Conservation (phyloP, 2,888 invertebrate species). For the Iphiclides podalirius region DNA sequence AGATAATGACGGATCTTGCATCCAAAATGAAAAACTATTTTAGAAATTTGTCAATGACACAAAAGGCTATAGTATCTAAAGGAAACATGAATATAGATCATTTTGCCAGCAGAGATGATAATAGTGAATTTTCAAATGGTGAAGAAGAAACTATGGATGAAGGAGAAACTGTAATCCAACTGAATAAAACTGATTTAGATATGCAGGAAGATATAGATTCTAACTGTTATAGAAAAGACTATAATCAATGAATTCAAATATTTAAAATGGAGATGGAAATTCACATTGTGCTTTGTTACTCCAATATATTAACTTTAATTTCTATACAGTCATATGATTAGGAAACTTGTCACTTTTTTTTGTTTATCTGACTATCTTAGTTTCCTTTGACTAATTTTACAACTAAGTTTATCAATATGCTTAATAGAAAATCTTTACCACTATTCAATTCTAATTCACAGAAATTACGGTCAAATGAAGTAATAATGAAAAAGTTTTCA, state of each 20-base stretch:
- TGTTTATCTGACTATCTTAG: too few relatives aligned
- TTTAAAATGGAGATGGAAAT: slow-evolving; percentile 47
- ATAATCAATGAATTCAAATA: slow-evolving; percentile 43
- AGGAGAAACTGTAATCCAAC: slow-evolving; percentile 12
- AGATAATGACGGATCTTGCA: slow-evolving; percentile 54
- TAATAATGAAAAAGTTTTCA: too few relatives aligned
- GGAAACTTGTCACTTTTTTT: neutral
- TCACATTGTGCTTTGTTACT: too few relatives aligned
- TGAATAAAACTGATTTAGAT: neutral
- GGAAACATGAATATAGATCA: too few relatives aligned
- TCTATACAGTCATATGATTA: slow-evolving; percentile 5
- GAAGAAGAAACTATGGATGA: slow-evolving; percentile 10
- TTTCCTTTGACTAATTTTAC: too few relatives aligned
- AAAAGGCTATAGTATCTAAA: neutral
- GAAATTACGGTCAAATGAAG: too few relatives aligned
- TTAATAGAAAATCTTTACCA: neutral
- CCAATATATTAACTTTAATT: too few relatives aligned
- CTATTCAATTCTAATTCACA: too few relatives aligned
- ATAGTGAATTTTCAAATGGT: slow-evolving; percentile 30
- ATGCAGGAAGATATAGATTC: neutral
- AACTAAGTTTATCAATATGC: too few relatives aligned
- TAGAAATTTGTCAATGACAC: slow-evolving; percentile 42
- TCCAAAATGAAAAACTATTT: slow-evolving; percentile 60
- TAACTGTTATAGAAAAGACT: slow-evolving; percentile 38
- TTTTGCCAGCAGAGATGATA: slow-evolving; percentile 10